These are phyloP conservation scores for Megalops cyprinoides DNA, from an alignment of 2,797 vertebrate genomes.

Conservation along the genomic window DNA sequence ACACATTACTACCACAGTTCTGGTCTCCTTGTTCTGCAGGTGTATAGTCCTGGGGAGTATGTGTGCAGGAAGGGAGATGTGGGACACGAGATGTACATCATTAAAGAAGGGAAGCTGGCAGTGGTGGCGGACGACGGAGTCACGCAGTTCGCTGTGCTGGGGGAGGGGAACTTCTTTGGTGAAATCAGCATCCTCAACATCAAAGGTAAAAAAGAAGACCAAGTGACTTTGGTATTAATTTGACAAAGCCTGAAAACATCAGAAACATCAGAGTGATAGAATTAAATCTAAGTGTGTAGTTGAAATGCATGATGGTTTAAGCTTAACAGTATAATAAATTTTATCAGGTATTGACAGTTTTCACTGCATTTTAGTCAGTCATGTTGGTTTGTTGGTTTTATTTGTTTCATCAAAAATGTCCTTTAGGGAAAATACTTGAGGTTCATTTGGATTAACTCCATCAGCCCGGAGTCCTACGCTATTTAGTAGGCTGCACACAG, in stretches of 20 bases:
- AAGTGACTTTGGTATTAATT: neutral
- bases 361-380: neutral
- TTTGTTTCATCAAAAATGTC: neutral
- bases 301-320: neutral
- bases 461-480: neutral
- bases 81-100: slow-evolving; percentile 94
- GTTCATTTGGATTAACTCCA: neutral
- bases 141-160: slow-evolving; percentile 84
- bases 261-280: neutral
- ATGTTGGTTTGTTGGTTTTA: neutral
- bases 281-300: neutral
- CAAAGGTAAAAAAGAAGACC: slow-evolving; percentile 82
- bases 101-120: slow-evolving; percentile 87
- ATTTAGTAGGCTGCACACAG: neutral
- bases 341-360: neutral
- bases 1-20: no score
- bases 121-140: slow-evolving; percentile 90
- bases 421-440: neutral
- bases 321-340: neutral
- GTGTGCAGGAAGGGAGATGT: slow-evolving; percentile 92
- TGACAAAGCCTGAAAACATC: neutral
- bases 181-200: slow-evolving; percentile 97
- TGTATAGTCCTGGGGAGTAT: slow-evolving; percentile 91
- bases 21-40: slow-evolving; percentile 56
- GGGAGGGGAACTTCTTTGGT: slow-evolving; percentile 90